Base-by-base conservation (phyloP, 2,888 invertebrate species). In the Steromphala cineraria region DNA sequence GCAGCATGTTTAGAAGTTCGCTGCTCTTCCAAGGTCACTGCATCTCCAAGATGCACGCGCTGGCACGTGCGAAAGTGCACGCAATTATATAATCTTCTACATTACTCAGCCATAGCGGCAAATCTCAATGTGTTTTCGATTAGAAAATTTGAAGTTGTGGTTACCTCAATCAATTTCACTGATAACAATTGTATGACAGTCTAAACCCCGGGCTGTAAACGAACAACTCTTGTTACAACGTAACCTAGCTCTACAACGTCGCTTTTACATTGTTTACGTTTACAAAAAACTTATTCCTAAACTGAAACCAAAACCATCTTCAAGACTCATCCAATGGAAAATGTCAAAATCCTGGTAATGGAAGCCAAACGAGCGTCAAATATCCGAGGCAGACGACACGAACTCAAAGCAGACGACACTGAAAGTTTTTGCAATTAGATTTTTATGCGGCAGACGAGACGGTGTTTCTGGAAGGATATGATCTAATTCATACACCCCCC, bases 381-480 rank as follows among this genome's bases (percentile, higher is more conserved):
- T 71, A 15, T 36, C 36, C 36, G 17, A 36, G 36, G 36, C 71
- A 71, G 71, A 71, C 71, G 71, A 71, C 71, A 71, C 5, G 31
- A 46, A 46, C 46, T 46, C 31, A 28, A 62, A 31, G 71, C 71
- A 71, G 71, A 71, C 71, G 31, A 36, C 71, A 71, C 40, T 31
- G 71, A 71, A 19, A 36, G 36, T 71, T 71, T 71, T 40, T 31
- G 71, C 71, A 71, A 71, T 71, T 71, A 17, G 40, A 40, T 71
- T 71, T 56, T 62, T 62, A 62, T 62, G 62, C 62, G 62, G 62
- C 62, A 62, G 62, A 24, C 28, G 28, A 62, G 62, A 62, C 28
- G 24, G 28, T n/a, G 62, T 62, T 62, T 21, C 62, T 28, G 62
- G 4, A 31, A 19, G 36, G 31, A 40, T 19, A 19, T 31, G 71